phyloP scores from a whole-genome alignment of 2,113 vertebrate genomes.

The Orthonyx spaldingii region DNA sequence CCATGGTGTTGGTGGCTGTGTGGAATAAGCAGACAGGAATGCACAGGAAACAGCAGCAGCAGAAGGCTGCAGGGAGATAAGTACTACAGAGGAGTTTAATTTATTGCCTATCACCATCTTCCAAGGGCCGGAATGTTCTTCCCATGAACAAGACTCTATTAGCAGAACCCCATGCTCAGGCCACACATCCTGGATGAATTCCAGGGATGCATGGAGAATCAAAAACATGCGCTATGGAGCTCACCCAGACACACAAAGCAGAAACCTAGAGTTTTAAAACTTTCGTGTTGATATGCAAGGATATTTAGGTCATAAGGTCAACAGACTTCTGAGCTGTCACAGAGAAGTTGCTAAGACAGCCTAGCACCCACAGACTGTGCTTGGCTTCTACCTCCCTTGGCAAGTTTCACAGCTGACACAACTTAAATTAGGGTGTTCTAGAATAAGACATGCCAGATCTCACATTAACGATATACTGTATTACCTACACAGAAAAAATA shows the following conservation, averaged over 20 bases:
- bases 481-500: constrained; percentile 3
- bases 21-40: not conserved
- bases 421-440: not conserved
- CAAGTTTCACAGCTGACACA: constrained; percentile 2
- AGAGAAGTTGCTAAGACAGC: not conserved
- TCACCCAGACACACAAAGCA: not conserved
- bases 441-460: not conserved
- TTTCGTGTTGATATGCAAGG: not conserved
- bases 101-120: not conserved
- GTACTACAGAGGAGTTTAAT: not conserved
- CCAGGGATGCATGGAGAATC: not conserved
- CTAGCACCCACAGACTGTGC: not conserved
- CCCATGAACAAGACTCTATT: not conserved
- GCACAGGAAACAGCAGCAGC: not conserved
- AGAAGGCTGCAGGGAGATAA: not conserved
- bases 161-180: not conserved
- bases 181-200: accelerated
- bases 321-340: not conserved
- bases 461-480: not conserved
- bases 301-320: not conserved
- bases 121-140: not conserved
- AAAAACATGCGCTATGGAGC: accelerated
- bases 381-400: not conserved
- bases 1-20: accelerated
- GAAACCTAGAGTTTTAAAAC: not conserved